Evolutionary conservation across 2,888 invertebrate genomes (phyloP).

Genomic region (Synergus gifuensis): DNA sequence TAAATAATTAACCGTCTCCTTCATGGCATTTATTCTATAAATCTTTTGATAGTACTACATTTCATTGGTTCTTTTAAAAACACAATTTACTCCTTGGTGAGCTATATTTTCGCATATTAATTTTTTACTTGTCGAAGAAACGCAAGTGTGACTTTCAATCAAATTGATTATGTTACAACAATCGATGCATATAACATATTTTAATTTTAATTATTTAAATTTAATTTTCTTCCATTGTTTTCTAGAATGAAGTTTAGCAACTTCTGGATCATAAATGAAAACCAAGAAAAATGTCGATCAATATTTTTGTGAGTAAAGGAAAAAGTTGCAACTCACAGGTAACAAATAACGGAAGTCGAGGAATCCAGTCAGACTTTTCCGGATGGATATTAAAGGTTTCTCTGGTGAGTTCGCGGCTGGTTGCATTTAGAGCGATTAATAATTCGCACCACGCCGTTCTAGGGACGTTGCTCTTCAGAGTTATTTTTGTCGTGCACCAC

Average conservation of each 20-base stretch:
- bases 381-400: conserved; percentile 42
- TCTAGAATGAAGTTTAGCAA: neutral
- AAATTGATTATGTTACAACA: too few species aligned
- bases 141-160: too few species aligned
- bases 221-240: too few species aligned
- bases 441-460: conserved; percentile 51
- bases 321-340: neutral
- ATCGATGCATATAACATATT: too few species aligned
- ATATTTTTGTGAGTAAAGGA: neutral
- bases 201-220: too few species aligned
- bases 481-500: conserved; percentile 52
- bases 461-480: conserved; percentile 42
- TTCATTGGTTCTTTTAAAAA: too few species aligned
- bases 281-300: neutral
- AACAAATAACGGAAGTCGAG: conserved; percentile 11
- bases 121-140: too few species aligned
- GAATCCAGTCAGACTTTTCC: conserved; percentile 30
- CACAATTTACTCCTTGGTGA: too few species aligned
- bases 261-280: neutral
- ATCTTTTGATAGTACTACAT: too few species aligned
- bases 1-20: too few species aligned
- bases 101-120: too few species aligned
- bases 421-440: conserved; percentile 54
- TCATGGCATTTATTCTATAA: too few species aligned
- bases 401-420: conserved; percentile 8